Conservation (phyloP, 2,888 invertebrate species). For the Tryphoninae sp. region DNA sequence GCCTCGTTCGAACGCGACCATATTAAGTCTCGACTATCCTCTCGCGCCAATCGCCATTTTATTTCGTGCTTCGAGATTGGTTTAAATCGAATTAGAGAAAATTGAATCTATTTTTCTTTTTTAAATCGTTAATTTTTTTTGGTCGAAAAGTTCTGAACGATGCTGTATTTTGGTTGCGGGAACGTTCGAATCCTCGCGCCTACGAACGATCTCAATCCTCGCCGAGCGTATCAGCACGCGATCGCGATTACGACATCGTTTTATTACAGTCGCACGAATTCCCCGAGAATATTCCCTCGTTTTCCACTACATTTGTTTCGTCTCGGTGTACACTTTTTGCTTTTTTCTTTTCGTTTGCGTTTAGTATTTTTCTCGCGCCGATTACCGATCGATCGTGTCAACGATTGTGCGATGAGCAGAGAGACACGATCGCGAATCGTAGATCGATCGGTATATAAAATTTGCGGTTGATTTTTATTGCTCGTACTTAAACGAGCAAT, state of each 20-base stretch:
- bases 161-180: background rate
- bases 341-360: constrained; percentile 32
- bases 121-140: background rate
- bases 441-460: constrained; percentile 42
- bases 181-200: constrained; percentile 33
- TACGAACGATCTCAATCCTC: constrained; percentile 47
- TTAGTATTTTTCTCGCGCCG: background rate
- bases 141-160: constrained; percentile 4
- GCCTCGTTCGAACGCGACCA: too few species aligned
- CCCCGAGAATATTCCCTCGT: constrained; percentile 41
- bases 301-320: constrained; percentile 51
- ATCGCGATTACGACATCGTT: constrained; percentile 71
- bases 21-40: too few species aligned
- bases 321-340: constrained; percentile 1
- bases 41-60: too few species aligned
- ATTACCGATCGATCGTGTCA: constrained; percentile 48
- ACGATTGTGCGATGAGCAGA: constrained; percentile 40
- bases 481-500: background rate
- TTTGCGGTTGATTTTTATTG: constrained; percentile 21
- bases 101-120: background rate
- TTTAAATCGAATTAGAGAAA: too few species aligned
- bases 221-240: constrained; percentile 45
- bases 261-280: constrained; percentile 71
- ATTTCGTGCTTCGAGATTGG: too few species aligned
- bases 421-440: constrained; percentile 25